phyloP scores from a whole-genome alignment of 1,140 invertebrate species.

The Contarinia nasturtii region DNA sequence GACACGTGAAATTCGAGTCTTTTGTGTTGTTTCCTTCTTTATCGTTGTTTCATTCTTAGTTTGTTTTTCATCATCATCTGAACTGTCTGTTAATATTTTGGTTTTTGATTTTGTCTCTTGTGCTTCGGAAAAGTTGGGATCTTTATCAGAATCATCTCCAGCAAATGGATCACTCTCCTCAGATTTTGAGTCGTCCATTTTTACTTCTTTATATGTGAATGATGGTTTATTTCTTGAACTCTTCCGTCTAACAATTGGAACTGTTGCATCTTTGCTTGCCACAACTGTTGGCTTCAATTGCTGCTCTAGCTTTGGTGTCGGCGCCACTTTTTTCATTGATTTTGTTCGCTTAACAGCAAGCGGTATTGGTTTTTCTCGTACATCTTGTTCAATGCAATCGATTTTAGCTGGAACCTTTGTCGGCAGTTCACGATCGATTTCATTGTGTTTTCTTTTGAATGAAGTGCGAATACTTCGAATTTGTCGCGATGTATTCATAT shows the following conservation, averaged over 20 bases:
- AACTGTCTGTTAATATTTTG: not conserved
- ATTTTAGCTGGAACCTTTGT: not conserved
- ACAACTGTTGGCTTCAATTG: not conserved
- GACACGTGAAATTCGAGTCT: too few species aligned
- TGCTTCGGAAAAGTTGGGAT: not conserved
- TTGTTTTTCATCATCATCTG: too few species aligned
- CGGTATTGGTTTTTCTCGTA: too few species aligned
- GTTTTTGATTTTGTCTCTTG: not conserved
- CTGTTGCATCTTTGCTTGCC: not conserved
- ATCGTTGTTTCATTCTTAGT: too few species aligned
- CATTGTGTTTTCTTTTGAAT: not conserved
- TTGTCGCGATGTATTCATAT: not conserved
- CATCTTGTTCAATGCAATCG: too few species aligned
- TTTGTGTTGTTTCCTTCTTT: too few species aligned
- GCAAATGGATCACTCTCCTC: not conserved
- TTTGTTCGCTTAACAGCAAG: not conserved
- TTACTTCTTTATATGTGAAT: not conserved
- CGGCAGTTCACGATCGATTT: not conserved
- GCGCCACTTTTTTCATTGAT: not conserved
- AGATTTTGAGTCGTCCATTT: not conserved
- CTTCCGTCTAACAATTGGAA: not conserved
- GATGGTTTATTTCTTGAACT: not conserved
- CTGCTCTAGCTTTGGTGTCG: not conserved
- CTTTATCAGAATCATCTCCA: constrained; percentile 2
- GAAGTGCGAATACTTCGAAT: not conserved